Evolutionary conservation across 2,113 vertebrate species (phyloP).

Genomic region (Malaclemys terrapin): DNA sequence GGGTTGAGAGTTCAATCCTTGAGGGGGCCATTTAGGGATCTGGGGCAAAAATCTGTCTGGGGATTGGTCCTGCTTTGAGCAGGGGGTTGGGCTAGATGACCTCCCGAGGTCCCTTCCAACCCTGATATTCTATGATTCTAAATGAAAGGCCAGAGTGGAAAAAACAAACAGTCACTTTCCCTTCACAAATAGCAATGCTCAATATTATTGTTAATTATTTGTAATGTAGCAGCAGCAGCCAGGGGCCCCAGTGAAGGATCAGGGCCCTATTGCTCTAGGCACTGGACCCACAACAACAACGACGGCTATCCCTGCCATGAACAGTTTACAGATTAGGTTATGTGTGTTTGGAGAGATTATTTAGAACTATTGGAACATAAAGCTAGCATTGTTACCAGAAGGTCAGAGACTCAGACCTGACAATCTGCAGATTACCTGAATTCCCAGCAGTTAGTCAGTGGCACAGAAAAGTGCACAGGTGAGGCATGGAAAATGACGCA

Average conservation of each 20-base stretch:
- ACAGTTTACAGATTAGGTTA: fast-evolving
- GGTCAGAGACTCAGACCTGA: background rate
- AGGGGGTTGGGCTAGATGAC: no score
- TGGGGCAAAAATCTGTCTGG: no score
- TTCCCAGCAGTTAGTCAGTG: background rate
- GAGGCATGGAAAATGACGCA: fast-evolving
- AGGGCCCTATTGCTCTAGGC: background rate
- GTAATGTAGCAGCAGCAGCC: background rate
- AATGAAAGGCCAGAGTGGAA: background rate
- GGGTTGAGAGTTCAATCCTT: no score
- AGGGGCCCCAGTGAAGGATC: background rate
- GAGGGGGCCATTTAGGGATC: no score
- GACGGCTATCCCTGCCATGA: background rate
- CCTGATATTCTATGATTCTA: background rate
- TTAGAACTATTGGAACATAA: background rate
- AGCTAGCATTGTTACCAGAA: background rate
- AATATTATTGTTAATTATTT: background rate
- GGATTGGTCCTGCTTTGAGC: no score
- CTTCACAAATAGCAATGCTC: background rate
- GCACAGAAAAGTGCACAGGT: fast-evolving
- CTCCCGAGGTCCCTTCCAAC: no score
- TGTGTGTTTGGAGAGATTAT: fast-evolving
- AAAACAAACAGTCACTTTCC: fast-evolving
- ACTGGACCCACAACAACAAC: background rate
- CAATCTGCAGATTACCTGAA: background rate